phyloP scores from a whole-genome alignment of 2,888 invertebrate genomes.

The Alviniconcha strummeri region DNA sequence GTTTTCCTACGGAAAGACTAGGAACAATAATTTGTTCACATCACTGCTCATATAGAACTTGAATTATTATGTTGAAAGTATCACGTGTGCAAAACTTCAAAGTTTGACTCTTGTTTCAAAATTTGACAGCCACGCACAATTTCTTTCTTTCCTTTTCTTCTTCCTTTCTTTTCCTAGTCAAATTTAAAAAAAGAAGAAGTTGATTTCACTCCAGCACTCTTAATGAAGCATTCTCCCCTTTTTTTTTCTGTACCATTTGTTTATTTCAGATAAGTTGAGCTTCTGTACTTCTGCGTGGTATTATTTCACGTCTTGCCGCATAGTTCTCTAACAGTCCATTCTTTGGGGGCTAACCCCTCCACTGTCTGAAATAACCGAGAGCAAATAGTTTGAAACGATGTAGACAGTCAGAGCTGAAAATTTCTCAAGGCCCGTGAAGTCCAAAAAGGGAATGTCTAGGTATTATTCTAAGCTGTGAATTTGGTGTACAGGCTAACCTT shows the following conservation, averaged over 20 bases:
- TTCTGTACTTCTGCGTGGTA: slow-evolving; percentile 30
- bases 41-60: not conserved
- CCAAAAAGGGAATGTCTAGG: not conserved
- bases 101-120: too few relatives aligned
- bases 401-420: not conserved
- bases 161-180: not conserved
- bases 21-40: not conserved
- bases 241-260: slow-evolving; percentile 9
- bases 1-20: not conserved
- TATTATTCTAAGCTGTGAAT: not conserved
- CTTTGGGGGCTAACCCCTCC: slow-evolving; percentile 4
- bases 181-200: not conserved
- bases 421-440: not conserved
- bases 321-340: slow-evolving; percentile 17
- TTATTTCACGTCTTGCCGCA: slow-evolving; percentile 23
- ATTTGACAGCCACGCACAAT: not conserved
- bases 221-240: not conserved
- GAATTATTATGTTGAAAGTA: not conserved
- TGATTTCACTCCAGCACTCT: not conserved
- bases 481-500: not conserved
- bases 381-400: not conserved
- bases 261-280: slow-evolving; percentile 35
- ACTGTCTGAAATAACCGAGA: not conserved
- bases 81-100: not conserved
- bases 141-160: not conserved